Conservation (phyloP, 2,797 vertebrate genomes). For the Lophius americanus region DNA sequence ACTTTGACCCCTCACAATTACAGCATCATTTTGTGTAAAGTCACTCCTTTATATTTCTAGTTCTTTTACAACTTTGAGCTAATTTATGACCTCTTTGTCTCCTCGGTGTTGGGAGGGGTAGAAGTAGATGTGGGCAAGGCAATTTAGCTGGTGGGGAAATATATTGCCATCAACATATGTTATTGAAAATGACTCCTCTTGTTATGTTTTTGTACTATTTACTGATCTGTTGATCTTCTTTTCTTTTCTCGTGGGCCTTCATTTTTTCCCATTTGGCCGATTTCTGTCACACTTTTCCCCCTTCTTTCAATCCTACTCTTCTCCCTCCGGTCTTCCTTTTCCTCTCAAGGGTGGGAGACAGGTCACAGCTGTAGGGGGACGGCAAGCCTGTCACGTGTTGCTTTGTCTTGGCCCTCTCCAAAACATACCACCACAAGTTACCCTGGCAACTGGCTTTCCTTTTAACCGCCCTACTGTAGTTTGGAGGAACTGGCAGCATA, state of each 20-base stretch:
- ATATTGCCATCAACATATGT: constrained; percentile 25
- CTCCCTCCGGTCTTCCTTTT: constrained; percentile 45
- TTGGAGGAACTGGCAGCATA: constrained; percentile 58
- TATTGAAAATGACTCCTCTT: background rate
- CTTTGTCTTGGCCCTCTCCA: constrained; percentile 71
- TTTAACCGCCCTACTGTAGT: constrained; percentile 60
- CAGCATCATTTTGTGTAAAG: constrained; percentile 48
- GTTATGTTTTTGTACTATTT: constrained; percentile 12
- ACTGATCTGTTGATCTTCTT: background rate
- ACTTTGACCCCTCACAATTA: constrained; percentile 71
- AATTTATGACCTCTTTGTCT: constrained; percentile 79
- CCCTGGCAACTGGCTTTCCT: constrained; percentile 64
- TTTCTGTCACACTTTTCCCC: constrained; percentile 21
- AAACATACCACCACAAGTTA: constrained; percentile 71
- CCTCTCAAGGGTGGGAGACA: constrained; percentile 75
- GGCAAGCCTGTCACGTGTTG: constrained; percentile 71
- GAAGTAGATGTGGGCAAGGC: constrained; percentile 40
- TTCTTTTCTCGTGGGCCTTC: background rate
- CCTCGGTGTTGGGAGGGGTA: constrained; percentile 42
- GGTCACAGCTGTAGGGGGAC: constrained; percentile 79
- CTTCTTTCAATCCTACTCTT: constrained; percentile 31
- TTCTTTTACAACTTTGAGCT: constrained; percentile 69
- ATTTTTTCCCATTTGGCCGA: background rate
- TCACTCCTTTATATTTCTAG: constrained; percentile 61
- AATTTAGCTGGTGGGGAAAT: constrained; percentile 33